Evolutionary conservation across 37 sponge, comb jelly and placozoan genomes (phyloP), one percentile per base, ranked within the genome.

Genomic region (Cladorhizidae sp.): DNA sequence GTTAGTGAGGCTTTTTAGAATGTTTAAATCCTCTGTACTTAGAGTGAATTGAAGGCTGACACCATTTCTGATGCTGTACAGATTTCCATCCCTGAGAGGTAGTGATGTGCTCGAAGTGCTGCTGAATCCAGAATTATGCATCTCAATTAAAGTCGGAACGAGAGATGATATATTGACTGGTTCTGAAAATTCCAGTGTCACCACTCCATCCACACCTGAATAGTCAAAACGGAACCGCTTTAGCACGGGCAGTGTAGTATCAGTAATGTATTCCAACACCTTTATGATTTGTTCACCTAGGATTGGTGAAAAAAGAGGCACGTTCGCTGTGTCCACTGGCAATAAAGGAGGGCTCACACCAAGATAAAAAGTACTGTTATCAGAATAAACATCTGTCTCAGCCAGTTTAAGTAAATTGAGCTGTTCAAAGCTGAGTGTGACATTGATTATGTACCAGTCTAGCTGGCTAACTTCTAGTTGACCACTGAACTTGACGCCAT

Each of bases 401-500:
- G 89, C 85, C 57, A 83, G 45, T 49, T 85, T 92, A 45, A 92
- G 33, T 0, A 21, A 1, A 61, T 92, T 84, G 23, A 88, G 77
- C 36, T 88, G 85, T 18, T 82, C 64, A 56, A 73, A 61, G 35
- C 75, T 82, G 7, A 94, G 74, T 23, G 83, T 82, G 69, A 94
- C 63, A 57, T 91, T 76, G 28, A 94, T 59, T 57, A 94, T 94
- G 89, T 94, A 91, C 89, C 92, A 94, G 51, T 94, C 89, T 20
- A 25, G 0, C 18, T 49, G 18, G 56, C 76, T 89, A 20, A 63
- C 67, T 26, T 45, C 67, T 54, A 81, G 73, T 31, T 51, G 67
- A 64, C 78, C 78, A 29, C 1, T 40, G 57, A 77, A 71, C 18
- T 55, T 29, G 26, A 76, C 20, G 8, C 40, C 52, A 28, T 63